Base-by-base conservation (phyloP, 2,113 vertebrate species). In the Oncorhynchus keta region DNA sequence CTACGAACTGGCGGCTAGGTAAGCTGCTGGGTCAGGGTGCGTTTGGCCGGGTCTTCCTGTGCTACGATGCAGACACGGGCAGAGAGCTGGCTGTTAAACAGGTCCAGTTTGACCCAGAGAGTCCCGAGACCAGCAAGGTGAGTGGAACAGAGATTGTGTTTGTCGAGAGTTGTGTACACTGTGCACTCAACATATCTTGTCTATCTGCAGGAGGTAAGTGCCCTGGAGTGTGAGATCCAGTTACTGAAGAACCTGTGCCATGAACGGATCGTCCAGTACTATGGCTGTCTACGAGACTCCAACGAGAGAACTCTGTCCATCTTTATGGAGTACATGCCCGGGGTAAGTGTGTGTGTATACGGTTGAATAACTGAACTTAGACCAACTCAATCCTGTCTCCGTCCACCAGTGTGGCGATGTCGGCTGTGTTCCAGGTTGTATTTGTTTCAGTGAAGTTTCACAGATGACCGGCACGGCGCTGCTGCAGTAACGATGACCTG, bases 271-370 rank as follows among this genome's bases (percentile, higher is more conserved):
- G 97, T 99, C 83, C 98, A 99, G 88, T 99, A 99, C 94, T 99
- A 99, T 0, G 97, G 98, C 81, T 99, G 97, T 72, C 88, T 99
- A 89, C 93, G 96, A 68, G 97, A 99, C 87, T 87, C 95, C 0
- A 94, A 95, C 16, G 98, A 99, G 89, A 94, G 95, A 74, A 99
- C 96, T 0, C 97, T 99, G 35, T 99, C 98, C 61, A 99, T 99
- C 91, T 99, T 99, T 86, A 99, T 99, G 97, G 97, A 99, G 86
- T 95, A 99, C 87, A 99, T 99, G 97, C 97, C 97, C 22, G 97
- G 98, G 91, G 98, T 99, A 92, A 96, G 79, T 45, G 4, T 45
- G 26, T 22, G 65, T 62, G n/a, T 90, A 49, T 64, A 72, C 39
- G 26, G 22, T 12, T 49, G 20, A 57, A 4, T 20, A 18, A 57